Evolutionary conservation across 1,140 invertebrate species (phyloP).

Genomic region (Hermatobates lingyangjiaoensis): DNA sequence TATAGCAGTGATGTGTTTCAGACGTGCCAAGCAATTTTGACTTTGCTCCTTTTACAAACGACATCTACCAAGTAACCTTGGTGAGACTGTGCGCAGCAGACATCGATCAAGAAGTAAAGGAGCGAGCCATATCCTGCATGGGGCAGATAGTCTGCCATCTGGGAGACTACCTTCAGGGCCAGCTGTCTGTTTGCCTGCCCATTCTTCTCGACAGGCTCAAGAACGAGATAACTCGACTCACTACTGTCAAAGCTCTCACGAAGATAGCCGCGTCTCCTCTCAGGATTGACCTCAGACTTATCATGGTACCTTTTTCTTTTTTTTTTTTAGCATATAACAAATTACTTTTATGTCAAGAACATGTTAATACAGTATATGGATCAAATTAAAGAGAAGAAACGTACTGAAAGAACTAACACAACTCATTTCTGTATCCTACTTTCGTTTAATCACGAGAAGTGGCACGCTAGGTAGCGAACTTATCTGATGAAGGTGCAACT

Average conservation of each 20-base stretch:
- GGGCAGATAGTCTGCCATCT: conserved; percentile 85
- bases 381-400: no score
- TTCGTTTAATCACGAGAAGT: no score
- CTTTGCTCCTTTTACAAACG: conserved; percentile 53
- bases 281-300: conserved; percentile 65
- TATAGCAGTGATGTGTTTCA: conserved; percentile 17
- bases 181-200: conserved; percentile 69
- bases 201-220: conserved; percentile 84
- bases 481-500: no score
- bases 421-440: no score
- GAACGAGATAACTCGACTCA: conserved; percentile 92
- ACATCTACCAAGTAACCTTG: conserved; percentile 72
- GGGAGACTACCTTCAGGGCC: conserved; percentile 57
- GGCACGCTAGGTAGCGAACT: no score
- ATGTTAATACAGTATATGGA: no score
- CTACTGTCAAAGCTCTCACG: conserved; percentile 87
- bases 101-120: conserved; percentile 97
- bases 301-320: no score
- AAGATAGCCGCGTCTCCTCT: conserved; percentile 82
- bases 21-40: conserved; percentile 43
- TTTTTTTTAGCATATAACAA: no score
- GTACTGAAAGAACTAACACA: no score
- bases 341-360: no score
- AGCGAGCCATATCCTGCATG: conserved; percentile 92
- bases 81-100: conserved; percentile 79